These are phyloP conservation scores for Bombyx huttoni DNA, from an alignment of 2,888 invertebrate genomes.

Conservation along the genomic window DNA sequence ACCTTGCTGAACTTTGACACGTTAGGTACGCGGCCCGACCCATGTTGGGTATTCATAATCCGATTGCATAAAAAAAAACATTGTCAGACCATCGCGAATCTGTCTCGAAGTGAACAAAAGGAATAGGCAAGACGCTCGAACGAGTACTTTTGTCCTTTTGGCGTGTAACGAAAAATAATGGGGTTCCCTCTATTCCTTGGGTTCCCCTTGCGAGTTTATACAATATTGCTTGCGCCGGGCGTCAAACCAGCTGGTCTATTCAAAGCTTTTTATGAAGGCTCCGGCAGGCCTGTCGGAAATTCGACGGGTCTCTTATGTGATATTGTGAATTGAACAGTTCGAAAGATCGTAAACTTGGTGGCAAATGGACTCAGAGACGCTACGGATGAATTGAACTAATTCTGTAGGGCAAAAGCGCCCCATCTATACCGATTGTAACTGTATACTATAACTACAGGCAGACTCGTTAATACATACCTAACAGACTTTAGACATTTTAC, in stretches of 20 bases:
- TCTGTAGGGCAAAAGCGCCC: constrained; percentile 5
- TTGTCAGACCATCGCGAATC: constrained; percentile 40
- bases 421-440: not conserved
- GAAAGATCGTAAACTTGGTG: not conserved
- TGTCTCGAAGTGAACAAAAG: constrained; percentile 40
- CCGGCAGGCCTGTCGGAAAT: constrained; percentile 45
- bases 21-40: constrained; percentile 19
- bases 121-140: constrained; percentile 16
- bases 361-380: not conserved
- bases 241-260: constrained; percentile 65
- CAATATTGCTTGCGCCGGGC: constrained; percentile 44
- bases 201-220: constrained; percentile 47
- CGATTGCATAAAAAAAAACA: constrained; percentile 21
- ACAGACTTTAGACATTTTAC: too few species aligned
- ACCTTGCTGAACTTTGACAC: constrained; percentile 53
- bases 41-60: constrained; percentile 32
- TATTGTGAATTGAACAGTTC: not conserved
- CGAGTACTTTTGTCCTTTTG: constrained; percentile 22
- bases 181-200: constrained; percentile 46
- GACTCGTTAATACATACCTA: too few species aligned
- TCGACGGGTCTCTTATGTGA: constrained; percentile 24
- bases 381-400: constrained; percentile 17
- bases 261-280: constrained; percentile 29
- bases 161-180: constrained; percentile 31
- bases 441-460: not conserved